Conservation (phyloP, 2,797 vertebrate species). For the Spinibarbus caldwelli region DNA sequence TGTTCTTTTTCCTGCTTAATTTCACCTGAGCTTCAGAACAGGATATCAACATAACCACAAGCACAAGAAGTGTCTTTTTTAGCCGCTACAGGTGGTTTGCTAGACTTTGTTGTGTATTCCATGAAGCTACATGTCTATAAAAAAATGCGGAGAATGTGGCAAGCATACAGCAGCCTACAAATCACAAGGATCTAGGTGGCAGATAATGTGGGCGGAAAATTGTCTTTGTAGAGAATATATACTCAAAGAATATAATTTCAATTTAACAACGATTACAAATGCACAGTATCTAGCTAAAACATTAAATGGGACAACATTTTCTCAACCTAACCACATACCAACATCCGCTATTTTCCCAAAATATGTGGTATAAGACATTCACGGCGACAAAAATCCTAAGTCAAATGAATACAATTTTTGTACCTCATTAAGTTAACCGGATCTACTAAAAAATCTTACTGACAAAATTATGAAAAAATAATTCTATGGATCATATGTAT, state of each 20-base stretch:
- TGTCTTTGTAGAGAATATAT: conserved; percentile 17
- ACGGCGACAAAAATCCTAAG: neutral
- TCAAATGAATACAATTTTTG: neutral
- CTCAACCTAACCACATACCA: neutral
- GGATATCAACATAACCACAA: conserved; percentile 52
- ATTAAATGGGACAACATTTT: neutral
- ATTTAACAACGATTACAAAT: conserved; percentile 1
- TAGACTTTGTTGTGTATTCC: conserved; percentile 40
- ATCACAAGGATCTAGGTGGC: conserved; percentile 46
- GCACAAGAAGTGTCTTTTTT: conserved; percentile 9
- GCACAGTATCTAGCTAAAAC: neutral
- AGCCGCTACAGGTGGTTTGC: conserved; percentile 49
- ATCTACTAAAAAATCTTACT: neutral
- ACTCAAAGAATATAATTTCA: neutral
- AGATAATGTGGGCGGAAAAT: conserved; percentile 29
- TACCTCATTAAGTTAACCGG: neutral
- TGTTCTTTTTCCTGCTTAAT: conserved; percentile 55
- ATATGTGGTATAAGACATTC: neutral
- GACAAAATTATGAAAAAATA: neutral
- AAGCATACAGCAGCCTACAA: conserved; percentile 46
- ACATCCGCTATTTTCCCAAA: neutral
- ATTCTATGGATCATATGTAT: neutral
- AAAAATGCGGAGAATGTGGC: conserved; percentile 48
- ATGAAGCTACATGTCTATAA: conserved; percentile 54
- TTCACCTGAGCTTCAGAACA: conserved; percentile 42